Evolutionary conservation across 2,888 invertebrate genomes (phyloP).

Genomic region (Dryobotodes eremita): DNA sequence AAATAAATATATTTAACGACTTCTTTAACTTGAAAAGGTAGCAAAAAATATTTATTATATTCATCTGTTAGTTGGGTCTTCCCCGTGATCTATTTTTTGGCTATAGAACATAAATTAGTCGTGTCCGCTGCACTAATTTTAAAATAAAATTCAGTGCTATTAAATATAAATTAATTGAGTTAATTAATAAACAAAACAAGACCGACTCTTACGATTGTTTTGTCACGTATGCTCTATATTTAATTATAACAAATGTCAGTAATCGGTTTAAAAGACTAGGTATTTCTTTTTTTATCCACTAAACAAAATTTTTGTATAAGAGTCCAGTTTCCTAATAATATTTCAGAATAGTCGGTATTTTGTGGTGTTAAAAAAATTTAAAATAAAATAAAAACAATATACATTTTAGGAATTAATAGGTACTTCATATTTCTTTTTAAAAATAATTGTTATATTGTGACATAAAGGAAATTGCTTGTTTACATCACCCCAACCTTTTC

Average conservation of each 20-base stretch:
- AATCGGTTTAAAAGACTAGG: too few relatives aligned
- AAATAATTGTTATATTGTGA: not conserved
- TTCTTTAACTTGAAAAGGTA: not conserved
- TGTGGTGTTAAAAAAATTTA: not conserved
- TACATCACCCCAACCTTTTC: not conserved
- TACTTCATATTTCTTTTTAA: not conserved
- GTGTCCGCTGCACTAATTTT: slow-evolving; percentile 1
- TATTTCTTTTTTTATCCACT: too few relatives aligned
- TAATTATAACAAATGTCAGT: not conserved
- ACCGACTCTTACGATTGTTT: not conserved
- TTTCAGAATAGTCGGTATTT: not conserved
- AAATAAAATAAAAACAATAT: not conserved
- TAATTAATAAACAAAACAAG: slow-evolving; percentile 8
- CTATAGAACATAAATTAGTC: not conserved
- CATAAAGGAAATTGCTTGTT: not conserved
- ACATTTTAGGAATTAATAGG: not conserved
- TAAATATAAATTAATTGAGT: slow-evolving; percentile 5
- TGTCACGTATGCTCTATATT: not conserved
- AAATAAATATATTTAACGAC: not conserved
- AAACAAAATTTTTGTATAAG: not conserved
- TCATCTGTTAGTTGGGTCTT: not conserved
- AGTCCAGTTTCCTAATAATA: not conserved
- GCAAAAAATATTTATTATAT: not conserved
- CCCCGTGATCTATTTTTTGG: not conserved
- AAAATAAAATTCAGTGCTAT: not conserved